A percentile compares a stretch with the other conserved stretches of the same genome.
phyloP scores from a whole-genome alignment of 2,113 vertebrate species.

The Hirundichthys speculiger region DNA sequence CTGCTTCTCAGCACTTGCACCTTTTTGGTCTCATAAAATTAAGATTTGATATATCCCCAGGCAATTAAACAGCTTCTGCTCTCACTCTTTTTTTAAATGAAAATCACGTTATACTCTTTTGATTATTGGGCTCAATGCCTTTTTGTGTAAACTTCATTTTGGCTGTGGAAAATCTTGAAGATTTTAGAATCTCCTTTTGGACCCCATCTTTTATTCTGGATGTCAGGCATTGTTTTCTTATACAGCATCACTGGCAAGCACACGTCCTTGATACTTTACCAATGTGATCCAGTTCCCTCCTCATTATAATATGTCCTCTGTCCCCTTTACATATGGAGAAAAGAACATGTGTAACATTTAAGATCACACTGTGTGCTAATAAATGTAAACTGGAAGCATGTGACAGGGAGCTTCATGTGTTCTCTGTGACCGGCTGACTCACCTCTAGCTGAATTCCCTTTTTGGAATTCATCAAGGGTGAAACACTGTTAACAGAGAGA shows the following conservation, averaged over 20 bases:
- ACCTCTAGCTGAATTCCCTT: conserved; percentile 48
- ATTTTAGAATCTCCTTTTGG: too few species aligned
- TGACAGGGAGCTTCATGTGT: conserved; percentile 48
- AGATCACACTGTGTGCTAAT: conserved; percentile 35
- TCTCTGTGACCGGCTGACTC: conserved; percentile 13
- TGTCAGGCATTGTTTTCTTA: too few species aligned
- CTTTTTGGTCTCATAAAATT: background rate
- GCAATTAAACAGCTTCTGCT: too few species aligned
- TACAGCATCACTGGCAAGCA: background rate
- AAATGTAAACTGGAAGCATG: conserved; percentile 42
- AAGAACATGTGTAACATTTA: background rate
- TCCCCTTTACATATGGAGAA: background rate
- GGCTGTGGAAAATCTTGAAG: too few species aligned
- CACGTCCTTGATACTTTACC: background rate
- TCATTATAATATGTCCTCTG: background rate
- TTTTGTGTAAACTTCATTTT: too few species aligned
- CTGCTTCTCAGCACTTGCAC: background rate
- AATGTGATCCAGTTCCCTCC: background rate
- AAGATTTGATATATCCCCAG: too few species aligned
- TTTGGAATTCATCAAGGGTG: conserved; percentile 31
- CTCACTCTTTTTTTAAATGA: background rate
- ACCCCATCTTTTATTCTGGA: too few species aligned
- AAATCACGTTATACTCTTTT: too few species aligned
- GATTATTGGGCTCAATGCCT: too few species aligned
- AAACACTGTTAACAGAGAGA: conserved; percentile 35